Evolutionary conservation across 2,113 vertebrate species (phyloP).

Genomic region (Neopipo cinnamomea): DNA sequence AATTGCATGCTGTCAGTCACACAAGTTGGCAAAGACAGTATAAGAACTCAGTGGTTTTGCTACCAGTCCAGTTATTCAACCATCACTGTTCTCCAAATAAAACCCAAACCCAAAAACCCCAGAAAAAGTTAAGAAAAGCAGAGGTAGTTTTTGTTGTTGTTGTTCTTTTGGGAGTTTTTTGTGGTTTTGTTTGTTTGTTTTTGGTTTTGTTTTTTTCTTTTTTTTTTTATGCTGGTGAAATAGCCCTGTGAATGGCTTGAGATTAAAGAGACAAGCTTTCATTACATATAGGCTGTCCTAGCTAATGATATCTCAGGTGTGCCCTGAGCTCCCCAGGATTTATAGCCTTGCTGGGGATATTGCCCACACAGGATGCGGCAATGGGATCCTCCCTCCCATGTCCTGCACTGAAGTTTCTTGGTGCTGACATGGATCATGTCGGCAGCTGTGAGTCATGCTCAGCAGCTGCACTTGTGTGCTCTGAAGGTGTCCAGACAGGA

Average conservation of each 20-base stretch:
- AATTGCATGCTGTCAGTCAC: not conserved
- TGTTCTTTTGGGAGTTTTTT: no score
- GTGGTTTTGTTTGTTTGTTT: no score
- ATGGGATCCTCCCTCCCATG: not conserved
- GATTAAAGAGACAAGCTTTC: not conserved
- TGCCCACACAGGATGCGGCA: fast-evolving
- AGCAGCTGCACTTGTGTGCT: not conserved
- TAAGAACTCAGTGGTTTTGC: not conserved
- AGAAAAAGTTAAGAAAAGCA: not conserved
- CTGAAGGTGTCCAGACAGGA: not conserved
- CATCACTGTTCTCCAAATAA: not conserved
- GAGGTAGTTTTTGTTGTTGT: no score
- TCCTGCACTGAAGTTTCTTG: not conserved
- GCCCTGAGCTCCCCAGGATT: not conserved
- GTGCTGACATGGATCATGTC: fast-evolving
- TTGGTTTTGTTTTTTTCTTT: not conserved
- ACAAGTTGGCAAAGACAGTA: not conserved
- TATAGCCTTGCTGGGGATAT: not conserved
- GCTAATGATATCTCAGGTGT: not conserved
- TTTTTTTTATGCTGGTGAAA: not conserved
- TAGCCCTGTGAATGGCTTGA: not conserved
- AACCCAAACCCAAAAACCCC: not conserved
- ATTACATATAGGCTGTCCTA: not conserved
- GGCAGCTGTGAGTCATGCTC: not conserved
- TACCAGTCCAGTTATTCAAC: not conserved